A percentile compares a stretch with the other conserved stretches of the same genome.
Evolutionary conservation across 2,888 invertebrate genomes (phyloP).

Genomic region (Agrotis puta): DNA sequence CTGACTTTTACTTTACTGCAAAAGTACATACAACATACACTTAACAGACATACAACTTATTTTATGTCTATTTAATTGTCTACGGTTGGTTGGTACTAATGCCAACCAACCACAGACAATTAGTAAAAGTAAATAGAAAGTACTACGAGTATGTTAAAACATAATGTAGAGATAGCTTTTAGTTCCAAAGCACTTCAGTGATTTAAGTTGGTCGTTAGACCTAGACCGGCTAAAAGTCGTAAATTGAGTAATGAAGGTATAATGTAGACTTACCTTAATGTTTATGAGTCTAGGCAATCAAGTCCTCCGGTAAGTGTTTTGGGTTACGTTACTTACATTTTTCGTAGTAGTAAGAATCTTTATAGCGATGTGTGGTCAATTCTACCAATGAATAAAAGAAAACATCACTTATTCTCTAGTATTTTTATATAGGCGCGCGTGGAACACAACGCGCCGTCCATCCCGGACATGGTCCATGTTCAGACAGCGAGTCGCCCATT

Average conservation of each 20-base stretch:
- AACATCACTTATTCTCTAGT: too few relatives aligned
- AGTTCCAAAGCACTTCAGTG: slow-evolving; percentile 21
- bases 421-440: too few relatives aligned
- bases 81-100: too few relatives aligned
- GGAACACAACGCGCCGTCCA: too few relatives aligned
- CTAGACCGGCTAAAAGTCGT: slow-evolving; percentile 13
- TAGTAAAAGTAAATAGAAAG: slow-evolving; percentile 13
- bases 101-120: slow-evolving; percentile 3
- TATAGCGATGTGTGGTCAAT: not conserved
- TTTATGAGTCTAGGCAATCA: slow-evolving; percentile 15
- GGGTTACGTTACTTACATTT: not conserved
- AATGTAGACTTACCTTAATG: slow-evolving; percentile 15
- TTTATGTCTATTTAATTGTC: too few relatives aligned
- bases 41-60: too few relatives aligned
- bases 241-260: slow-evolving; percentile 22
- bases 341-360: not conserved
- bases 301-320: not conserved
- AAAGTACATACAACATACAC: too few relatives aligned
- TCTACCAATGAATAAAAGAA: not conserved
- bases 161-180: slow-evolving; percentile 8
- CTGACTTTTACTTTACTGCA: too few relatives aligned
- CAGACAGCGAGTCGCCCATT: too few relatives aligned
- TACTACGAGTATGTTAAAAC: not conserved
- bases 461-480: too few relatives aligned
- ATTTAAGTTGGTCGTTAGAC: slow-evolving; percentile 12